A percentile compares a stretch with the other conserved stretches of the same genome.
These are phyloP conservation scores for Oncorhynchus gorbuscha DNA, from an alignment of 2,113 vertebrate species.

Conservation along the genomic window DNA sequence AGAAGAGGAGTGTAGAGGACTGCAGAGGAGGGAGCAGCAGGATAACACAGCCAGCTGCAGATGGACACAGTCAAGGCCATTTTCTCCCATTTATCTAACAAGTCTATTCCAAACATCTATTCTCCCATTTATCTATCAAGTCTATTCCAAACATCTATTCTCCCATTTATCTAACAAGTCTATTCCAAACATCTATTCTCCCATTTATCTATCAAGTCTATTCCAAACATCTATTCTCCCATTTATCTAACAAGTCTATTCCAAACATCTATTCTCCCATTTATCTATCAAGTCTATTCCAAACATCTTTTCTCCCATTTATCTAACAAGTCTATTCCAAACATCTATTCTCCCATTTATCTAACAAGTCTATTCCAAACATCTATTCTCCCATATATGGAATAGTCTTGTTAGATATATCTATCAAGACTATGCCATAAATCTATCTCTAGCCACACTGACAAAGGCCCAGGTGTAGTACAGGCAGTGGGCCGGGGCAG, in stretches of 20 bases:
- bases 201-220: background rate
- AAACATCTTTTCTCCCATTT: no score
- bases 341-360: no score
- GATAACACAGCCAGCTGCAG: constrained; percentile 31
- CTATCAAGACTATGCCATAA: background rate
- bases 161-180: background rate
- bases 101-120: background rate
- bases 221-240: no score
- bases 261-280: background rate
- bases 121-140: constrained; percentile 3
- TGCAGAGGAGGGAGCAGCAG: constrained; percentile 10
- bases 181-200: constrained; percentile 21
- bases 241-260: constrained; percentile 6
- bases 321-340: no score
- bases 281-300: no score
- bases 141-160: constrained; percentile 18
- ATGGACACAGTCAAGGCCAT: constrained; percentile 15
- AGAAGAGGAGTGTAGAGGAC: background rate
- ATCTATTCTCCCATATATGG: no score
- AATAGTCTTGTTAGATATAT: no score
- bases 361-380: no score
- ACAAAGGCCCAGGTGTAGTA: constrained; percentile 42
- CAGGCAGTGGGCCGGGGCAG: constrained; percentile 39
- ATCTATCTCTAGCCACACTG: background rate
- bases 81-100: background rate